phyloP scores from a whole-genome alignment of 2,113 vertebrate species.

The Upupa epops region DNA sequence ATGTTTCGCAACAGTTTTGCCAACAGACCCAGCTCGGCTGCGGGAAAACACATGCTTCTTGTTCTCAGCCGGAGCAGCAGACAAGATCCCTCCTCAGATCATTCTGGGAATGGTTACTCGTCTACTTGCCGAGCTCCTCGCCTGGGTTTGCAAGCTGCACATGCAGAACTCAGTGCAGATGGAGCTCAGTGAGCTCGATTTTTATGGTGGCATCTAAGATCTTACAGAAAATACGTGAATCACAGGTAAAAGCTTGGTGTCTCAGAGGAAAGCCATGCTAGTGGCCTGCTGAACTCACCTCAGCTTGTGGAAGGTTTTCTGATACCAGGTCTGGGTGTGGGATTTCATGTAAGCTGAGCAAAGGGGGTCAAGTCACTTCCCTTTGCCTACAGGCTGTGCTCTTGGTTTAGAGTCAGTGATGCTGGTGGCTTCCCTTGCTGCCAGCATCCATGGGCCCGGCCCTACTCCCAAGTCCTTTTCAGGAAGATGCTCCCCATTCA shows the following conservation, averaged over 20 bases:
- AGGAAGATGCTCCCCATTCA: background rate
- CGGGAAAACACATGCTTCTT: conserved; percentile 47
- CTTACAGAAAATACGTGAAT: background rate
- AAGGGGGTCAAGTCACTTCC: background rate
- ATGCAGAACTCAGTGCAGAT: fast-evolving
- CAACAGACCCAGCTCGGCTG: conserved; percentile 34
- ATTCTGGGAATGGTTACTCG: background rate
- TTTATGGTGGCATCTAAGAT: background rate
- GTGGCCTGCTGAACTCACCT: fast-evolving
- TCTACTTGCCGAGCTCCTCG: background rate
- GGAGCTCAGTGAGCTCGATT: background rate
- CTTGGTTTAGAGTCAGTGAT: background rate
- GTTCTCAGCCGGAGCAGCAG: background rate
- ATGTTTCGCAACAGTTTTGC: conserved; percentile 56
- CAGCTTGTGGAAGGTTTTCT: background rate
- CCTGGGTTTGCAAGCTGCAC: background rate
- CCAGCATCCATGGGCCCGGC: background rate
- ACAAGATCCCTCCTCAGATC: background rate
- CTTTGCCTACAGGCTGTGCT: background rate
- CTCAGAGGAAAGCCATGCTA: fast-evolving
- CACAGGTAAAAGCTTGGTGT: background rate
- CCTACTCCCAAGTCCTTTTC: background rate
- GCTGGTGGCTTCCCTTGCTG: background rate
- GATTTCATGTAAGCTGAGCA: background rate
- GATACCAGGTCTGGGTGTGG: background rate